Base-by-base conservation (phyloP, 2,797 vertebrate species). In the Choloepus didactylus region DNA sequence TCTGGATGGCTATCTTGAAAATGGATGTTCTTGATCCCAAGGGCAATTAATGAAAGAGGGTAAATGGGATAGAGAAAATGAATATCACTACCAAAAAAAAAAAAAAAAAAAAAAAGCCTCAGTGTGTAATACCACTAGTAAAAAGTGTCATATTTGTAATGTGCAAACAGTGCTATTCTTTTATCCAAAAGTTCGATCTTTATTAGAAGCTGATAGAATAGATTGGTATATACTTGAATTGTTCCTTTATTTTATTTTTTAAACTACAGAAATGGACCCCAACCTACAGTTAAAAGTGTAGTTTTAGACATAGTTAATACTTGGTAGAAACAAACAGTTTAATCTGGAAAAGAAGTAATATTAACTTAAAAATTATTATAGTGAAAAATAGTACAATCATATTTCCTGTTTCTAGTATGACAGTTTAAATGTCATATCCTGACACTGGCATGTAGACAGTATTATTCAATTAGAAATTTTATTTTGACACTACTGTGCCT, bases 391-490 rank as follows among this genome's bases (percentile, higher is more conserved):
- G 51, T 79, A 56, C 49, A 93, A 31, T 70, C 11, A 6, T 70
- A 15, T 81, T 64, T 82, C 56, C 11, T 31, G 23, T 25, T 51
- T 91, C 46, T 87, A 31, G 16, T 66, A 15, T 83, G 64, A 70
- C 18, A 19, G 46, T 70, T 86, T 51, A 86, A 56, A 72, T 6
- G 49, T 15, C 49, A 41, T 19, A 51, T 41, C 25, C 41, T 90
- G 46, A 64, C 35, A 9, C 75, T 60, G 49, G 31, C 44, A 19
- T 29, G 7, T 84, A 93, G 72, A 76, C 49, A 83, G 59, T 19
- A 56, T 25, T 87, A 94, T 70, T 98, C 95, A 97, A 2, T 96
- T 91, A 83, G 96, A 97, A 97, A 96, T 97, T 95, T 87, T 96
- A 21, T 0, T 98, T 97, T 98, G 95, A 97, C 90, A 92, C 59